Evolutionary conservation across 2,888 invertebrate species (phyloP), one percentile per base, ranked within the genome.

Genomic region (Danaus chrysippus): DNA sequence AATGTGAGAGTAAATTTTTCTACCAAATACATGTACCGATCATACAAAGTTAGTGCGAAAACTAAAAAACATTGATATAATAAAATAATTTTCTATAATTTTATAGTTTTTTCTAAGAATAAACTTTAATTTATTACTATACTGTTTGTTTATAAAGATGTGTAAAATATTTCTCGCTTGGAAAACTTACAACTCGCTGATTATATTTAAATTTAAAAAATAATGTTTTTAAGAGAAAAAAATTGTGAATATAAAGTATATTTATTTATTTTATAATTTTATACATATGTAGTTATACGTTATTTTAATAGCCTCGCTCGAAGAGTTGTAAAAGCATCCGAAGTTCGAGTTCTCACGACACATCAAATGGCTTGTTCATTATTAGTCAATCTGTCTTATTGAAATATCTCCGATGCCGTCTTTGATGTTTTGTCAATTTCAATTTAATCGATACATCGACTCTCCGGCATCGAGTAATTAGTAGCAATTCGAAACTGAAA

Each of bases 311-410:
- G 83, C 83, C 78, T 65, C 73, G 71, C 62, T 67, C 68, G 54
- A 68, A 68, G 76, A 80, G 86, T 85, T 86, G 87, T 90, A 88
- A 87, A 87, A 87, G 79, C 77, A 77, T 79, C 79, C 84, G 86
- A 81, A 80, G 79, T 71, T 70, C 73, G 72, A 83, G 83, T 90
- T 90, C 90, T 90, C 89, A 89, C 89, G 87, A 89, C 89, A 89
- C 84, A 86, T 87, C 82, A 78, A 81, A 80, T 76, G 79, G 82
- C 77, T 78, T 76, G 83, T 86, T 88, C 87, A 84, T 90, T 89
- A 89, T 88, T 87, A 85, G 86, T 84, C 84, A 85, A 88, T 89
- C 84, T 79, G 81, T 85, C 86, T 87, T 89, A 89, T 88, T 87
- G 84, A 80, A 84, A 80, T 76, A 71, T 69, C 67, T 72, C 77